A percentile compares a stretch with the other conserved stretches of the same genome.
phyloP scores from a whole-genome alignment of 2,888 invertebrate species.

The Strigamia crassipes region DNA sequence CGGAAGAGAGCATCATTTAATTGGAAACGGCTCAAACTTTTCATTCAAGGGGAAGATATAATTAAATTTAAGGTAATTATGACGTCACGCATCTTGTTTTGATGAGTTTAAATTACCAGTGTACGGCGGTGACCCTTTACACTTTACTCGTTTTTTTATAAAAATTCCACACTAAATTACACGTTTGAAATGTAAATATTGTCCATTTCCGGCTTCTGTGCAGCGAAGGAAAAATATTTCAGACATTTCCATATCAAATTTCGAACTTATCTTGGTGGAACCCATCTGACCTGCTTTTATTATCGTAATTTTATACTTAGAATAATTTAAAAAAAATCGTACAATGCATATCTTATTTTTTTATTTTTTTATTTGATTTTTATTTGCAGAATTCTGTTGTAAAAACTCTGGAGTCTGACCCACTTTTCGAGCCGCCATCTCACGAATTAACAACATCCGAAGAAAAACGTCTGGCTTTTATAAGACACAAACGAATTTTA shows the following conservation, averaged over 20 bases:
- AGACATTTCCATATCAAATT: too few species aligned
- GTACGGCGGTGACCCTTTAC: too few species aligned
- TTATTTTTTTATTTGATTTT: too few species aligned
- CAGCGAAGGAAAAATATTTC: too few species aligned
- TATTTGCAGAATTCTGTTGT: conserved; percentile 73
- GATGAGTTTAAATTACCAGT: too few species aligned
- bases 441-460: conserved; percentile 71
- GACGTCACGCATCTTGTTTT: background rate
- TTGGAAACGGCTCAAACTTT: conserved; percentile 81
- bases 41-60: conserved; percentile 77
- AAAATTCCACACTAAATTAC: too few species aligned
- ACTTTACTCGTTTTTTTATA: too few species aligned
- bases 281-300: too few species aligned
- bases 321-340: background rate
- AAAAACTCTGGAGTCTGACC: conserved; percentile 77
- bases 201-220: background rate
- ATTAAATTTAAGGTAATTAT: conserved; percentile 75
- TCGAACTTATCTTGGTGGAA: too few species aligned
- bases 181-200: too few species aligned
- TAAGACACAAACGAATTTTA: conserved; percentile 68
- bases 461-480: conserved; percentile 65
- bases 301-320: background rate
- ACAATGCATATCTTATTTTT: too few species aligned
- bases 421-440: conserved; percentile 71
- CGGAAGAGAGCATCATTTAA: conserved; percentile 79